Base-by-base conservation (phyloP, 2,888 invertebrate genomes). In the Trisateles emortualis region DNA sequence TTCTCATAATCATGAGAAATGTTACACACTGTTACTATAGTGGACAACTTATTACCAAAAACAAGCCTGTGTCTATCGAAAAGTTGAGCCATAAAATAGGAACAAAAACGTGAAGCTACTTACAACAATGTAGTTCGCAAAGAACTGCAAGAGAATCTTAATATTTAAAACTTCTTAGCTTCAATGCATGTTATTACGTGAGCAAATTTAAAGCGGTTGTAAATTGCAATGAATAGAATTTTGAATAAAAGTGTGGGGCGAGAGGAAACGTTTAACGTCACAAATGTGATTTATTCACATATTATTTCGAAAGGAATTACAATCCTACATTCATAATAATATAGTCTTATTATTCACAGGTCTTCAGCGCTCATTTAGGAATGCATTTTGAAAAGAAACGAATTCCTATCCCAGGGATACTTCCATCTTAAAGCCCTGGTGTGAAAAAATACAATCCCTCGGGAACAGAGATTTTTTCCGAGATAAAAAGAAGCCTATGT, bases 201-300 rank as follows among this genome's bases (percentile, higher is more conserved):
- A 60, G 43, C 35, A 46, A 60, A 60, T 67, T 61, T 30, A 64
- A 68, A 66, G 64, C 50, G 46, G 51, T 22, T 41, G 46, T 56
- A 59, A 57, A 58, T 52, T 66, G 51, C 47, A 63, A 65, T 45
- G 60, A 59, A 58, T 57, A 52, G 48, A 19, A 41, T 35, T 17
- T 48, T 65, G 60, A 58, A 73, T 74, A 67, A 72, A 65, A 57
- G 51, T 64, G 64, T 64, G 59, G 59, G 3, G 47, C 64, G 8
- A 45, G 29, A 41, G 61, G 53, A 64, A 68, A 33, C 52, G 49
- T 68, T 72, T 58, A 61, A 69, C 72, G 64, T 76, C 53, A 59
- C 68, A 56, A 66, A 71, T 58, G 64, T 74, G 67, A 76, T 70
- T 72, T 62, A 72, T 70, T 69, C 42, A 46, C 56, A 52, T 59